A percentile compares a stretch with the other conserved stretches of the same genome.
phyloP scores from a whole-genome alignment of 2,888 invertebrate genomes.

The Sclerodermus sp. region DNA sequence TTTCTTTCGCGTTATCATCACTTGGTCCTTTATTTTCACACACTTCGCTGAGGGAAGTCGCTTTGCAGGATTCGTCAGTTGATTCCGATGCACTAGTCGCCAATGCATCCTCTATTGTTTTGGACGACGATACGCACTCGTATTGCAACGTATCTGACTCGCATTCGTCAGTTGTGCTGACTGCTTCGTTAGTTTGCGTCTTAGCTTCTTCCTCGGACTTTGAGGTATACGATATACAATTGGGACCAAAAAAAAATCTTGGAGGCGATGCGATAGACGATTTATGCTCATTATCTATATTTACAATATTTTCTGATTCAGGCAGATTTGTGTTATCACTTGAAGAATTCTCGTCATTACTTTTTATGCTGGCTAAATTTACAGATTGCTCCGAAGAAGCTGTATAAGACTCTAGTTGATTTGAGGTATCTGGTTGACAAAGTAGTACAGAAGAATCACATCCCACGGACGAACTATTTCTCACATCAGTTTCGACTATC shows the following conservation, averaged over 20 bases:
- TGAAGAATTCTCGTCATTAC: too few species aligned
- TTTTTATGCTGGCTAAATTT: too few species aligned
- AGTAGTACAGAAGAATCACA: slow-evolving; percentile 37
- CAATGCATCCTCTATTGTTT: background rate
- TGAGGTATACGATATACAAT: slow-evolving; percentile 49
- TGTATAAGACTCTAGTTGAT: slow-evolving; percentile 12
- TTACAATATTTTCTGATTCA: slow-evolving; percentile 4
- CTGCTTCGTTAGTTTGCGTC: slow-evolving; percentile 14
- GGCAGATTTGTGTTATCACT: too few species aligned
- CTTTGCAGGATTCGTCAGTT: background rate
- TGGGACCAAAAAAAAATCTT: slow-evolving; percentile 55
- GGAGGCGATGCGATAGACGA: slow-evolving; percentile 34
- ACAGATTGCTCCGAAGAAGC: background rate
- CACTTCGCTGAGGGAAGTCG: too few species aligned
- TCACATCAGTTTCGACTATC: background rate
- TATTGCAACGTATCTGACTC: slow-evolving; percentile 28
- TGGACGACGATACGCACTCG: slow-evolving; percentile 30
- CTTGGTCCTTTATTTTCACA: too few species aligned
- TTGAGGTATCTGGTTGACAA: slow-evolving; percentile 25
- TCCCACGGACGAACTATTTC: slow-evolving; percentile 11
- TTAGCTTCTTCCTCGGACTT: slow-evolving; percentile 22
- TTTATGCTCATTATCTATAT: slow-evolving; percentile 26
- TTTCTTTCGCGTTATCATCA: too few species aligned
- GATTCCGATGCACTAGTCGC: too few species aligned
- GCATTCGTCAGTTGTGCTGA: slow-evolving; percentile 20